Conservation (phyloP, 2,113 vertebrate genomes). For the Girardinichthys multiradiatus region DNA sequence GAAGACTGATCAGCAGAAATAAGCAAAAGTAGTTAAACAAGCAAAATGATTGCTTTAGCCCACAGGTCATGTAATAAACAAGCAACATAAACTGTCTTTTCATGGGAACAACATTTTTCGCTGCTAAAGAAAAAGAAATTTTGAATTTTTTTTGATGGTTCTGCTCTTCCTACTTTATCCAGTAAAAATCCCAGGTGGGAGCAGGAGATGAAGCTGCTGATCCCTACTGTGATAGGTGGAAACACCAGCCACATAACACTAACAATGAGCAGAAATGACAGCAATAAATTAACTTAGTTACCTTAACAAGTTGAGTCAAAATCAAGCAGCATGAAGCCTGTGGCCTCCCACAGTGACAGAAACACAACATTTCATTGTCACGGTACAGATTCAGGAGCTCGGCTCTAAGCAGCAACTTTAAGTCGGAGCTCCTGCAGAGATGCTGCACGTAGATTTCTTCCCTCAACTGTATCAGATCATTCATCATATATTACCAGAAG, state of each 20-base stretch:
- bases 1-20: too few relatives aligned
- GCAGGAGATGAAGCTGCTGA: not conserved
- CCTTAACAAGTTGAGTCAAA: constrained; percentile 33
- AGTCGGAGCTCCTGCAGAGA: constrained; percentile 28
- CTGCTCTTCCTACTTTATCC: not conserved
- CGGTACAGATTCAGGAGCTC: constrained; percentile 41
- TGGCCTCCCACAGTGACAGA: constrained; percentile 34
- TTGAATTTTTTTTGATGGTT: not conserved
- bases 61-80: too few relatives aligned
- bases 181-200: not conserved
- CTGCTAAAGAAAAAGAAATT: too few relatives aligned
- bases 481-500: constrained; percentile 42
- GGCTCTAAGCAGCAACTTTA: constrained; percentile 17
- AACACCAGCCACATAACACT: not conserved
- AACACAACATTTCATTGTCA: constrained; percentile 53
- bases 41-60: too few relatives aligned
- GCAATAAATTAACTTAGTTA: constrained; percentile 28
- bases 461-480: not conserved
- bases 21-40: too few relatives aligned
- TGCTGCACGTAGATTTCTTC: constrained; percentile 5
- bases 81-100: too few relatives aligned
- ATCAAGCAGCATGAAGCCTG: constrained; percentile 26
- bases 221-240: not conserved
- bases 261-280: constrained; percentile 3
- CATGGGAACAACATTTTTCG: too few relatives aligned